Conservation (phyloP, 2,888 invertebrate genomes). For the Encarsia formosa region DNA sequence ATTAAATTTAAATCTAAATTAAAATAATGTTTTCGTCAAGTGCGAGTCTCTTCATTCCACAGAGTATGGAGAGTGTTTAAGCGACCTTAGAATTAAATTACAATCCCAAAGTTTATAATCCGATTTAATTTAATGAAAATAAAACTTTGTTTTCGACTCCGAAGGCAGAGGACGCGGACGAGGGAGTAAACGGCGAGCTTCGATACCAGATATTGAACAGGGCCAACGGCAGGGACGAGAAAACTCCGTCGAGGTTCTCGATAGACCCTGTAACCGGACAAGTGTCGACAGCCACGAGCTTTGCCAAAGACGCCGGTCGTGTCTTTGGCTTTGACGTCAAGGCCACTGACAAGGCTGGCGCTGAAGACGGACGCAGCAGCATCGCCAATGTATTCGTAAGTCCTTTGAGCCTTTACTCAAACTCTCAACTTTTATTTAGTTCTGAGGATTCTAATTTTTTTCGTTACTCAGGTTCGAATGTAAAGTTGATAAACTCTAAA, state of each 20-base stretch:
- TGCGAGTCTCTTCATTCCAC: too few species aligned
- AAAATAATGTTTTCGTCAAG: too few species aligned
- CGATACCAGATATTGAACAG: slow-evolving; percentile 76
- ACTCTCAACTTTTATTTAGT: too few species aligned
- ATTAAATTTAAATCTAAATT: not conserved
- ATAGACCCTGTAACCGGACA: slow-evolving; percentile 75
- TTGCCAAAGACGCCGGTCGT: slow-evolving; percentile 66
- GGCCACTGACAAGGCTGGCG: slow-evolving; percentile 77
- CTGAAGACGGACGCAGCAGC: slow-evolving; percentile 76
- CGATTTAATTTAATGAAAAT: too few species aligned
- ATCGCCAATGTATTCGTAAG: slow-evolving; percentile 83
- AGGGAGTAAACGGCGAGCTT: slow-evolving; percentile 72
- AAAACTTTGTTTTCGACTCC: slow-evolving; percentile 1
- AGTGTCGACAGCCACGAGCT: slow-evolving; percentile 68
- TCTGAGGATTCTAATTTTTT: too few species aligned
- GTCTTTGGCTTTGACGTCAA: slow-evolving; percentile 85
- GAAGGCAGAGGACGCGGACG: slow-evolving; percentile 72
- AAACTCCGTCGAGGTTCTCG: slow-evolving; percentile 66
- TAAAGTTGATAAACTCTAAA: not conserved
- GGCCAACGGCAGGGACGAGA: slow-evolving; percentile 62
- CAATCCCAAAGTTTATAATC: too few species aligned
- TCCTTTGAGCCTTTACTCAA: slow-evolving; percentile 32
- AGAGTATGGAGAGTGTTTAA: too few species aligned
- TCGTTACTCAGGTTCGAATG: too few species aligned
- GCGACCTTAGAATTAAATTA: too few species aligned